Conservation (phyloP, 2,113 vertebrate genomes). For the Tringa solitaria region DNA sequence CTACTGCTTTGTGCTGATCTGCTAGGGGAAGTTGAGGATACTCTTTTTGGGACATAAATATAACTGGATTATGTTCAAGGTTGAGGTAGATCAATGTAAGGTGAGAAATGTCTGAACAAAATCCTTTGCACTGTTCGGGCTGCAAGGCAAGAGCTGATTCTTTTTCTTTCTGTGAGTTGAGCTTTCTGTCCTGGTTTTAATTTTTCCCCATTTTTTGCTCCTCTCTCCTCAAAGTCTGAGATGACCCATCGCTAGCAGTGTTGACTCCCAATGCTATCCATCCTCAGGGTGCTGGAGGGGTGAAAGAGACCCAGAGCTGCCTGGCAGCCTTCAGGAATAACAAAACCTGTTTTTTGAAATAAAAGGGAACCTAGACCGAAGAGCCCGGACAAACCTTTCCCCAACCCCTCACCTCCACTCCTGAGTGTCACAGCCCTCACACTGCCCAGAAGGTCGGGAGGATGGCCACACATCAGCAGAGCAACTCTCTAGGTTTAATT, state of each 20-base stretch:
- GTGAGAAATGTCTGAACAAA: background rate
- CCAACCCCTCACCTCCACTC: background rate
- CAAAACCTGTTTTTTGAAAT: background rate
- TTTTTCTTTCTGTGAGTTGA: background rate
- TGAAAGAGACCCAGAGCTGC: background rate
- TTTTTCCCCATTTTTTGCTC: background rate
- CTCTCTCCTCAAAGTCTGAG: background rate
- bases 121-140: background rate
- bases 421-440: background rate
- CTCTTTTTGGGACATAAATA: background rate
- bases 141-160: background rate
- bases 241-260: background rate
- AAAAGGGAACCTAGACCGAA: background rate
- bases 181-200: background rate
- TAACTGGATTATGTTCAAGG: background rate
- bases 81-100: background rate
- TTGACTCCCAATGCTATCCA: background rate
- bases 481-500: background rate
- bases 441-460: fast-evolving
- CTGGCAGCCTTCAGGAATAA: background rate
- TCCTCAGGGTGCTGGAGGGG: background rate
- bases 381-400: background rate
- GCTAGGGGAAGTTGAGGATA: background rate
- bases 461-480: background rate
- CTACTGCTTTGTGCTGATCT: background rate